phyloP scores from a whole-genome alignment of 1,140 invertebrate genomes.

The Lysiphlebus fabarum region DNA sequence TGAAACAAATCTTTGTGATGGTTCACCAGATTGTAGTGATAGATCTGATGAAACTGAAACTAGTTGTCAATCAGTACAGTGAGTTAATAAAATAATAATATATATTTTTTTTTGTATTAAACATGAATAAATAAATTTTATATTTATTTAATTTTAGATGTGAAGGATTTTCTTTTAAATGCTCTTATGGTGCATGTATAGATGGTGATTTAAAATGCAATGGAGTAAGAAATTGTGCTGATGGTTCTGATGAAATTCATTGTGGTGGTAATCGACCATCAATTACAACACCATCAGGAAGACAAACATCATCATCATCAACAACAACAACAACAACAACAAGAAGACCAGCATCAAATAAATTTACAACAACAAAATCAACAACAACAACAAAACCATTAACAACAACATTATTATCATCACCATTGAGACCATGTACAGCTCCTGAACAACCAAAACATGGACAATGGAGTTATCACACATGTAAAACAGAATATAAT shows the following conservation, averaged over 20 bases:
- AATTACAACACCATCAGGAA: neutral
- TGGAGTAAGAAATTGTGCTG: conserved; percentile 59
- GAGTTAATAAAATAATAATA: conserved; percentile 14
- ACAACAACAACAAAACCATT: neutral
- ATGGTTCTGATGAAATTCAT: conserved; percentile 67
- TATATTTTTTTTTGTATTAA: conserved; percentile 15
- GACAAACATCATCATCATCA: no score
- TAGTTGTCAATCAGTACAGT: conserved; percentile 49
- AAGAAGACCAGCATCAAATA: conserved; percentile 5
- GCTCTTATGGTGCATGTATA: conserved; percentile 63
- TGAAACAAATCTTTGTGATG: conserved; percentile 52
- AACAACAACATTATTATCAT: conserved; percentile 7
- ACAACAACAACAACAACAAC: neutral
- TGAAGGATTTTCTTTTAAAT: conserved; percentile 54
- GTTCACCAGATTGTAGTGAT: conserved; percentile 55
- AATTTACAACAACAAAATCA: neutral
- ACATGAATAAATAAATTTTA: conserved; percentile 17
- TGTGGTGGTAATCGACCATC: conserved; percentile 23
- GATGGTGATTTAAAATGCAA: conserved; percentile 58
- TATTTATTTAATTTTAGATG: conserved; percentile 43
- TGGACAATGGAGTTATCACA: conserved; percentile 39
- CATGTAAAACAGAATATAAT: conserved; percentile 27
- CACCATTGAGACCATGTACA: conserved; percentile 27
- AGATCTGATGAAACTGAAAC: conserved; percentile 60
- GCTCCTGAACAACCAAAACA: conserved; percentile 39